Evolutionary conservation across 2,113 vertebrate species (phyloP).

Genomic region (Etia nguti): DNA sequence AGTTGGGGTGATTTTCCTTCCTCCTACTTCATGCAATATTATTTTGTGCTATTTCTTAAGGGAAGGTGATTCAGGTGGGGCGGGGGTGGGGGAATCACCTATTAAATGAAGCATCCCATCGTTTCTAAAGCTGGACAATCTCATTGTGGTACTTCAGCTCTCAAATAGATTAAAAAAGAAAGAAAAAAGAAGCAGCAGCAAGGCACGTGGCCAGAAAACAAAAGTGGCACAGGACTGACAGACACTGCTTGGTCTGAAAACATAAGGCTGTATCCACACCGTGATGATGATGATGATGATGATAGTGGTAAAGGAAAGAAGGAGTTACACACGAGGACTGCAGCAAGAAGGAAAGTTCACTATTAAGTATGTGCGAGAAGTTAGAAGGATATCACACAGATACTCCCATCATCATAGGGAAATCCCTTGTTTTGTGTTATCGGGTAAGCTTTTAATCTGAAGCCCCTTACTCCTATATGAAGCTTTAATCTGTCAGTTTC

Average conservation of each 20-base stretch:
- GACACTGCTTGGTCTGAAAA: not conserved
- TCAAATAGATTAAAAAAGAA: slow-evolving; percentile 39
- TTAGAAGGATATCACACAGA: not conserved
- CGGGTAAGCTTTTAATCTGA: slow-evolving; percentile 5
- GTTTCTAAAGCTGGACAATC: slow-evolving; percentile 11
- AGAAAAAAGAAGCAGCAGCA: not conserved
- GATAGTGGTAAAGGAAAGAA: not conserved
- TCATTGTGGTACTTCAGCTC: slow-evolving; percentile 27
- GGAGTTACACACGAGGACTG: not conserved
- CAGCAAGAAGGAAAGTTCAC: not conserved
- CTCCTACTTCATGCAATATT: not conserved
- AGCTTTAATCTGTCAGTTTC: slow-evolving; percentile 9
- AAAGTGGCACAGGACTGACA: slow-evolving; percentile 9
- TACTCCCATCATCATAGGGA: not conserved
- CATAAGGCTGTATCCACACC: not conserved
- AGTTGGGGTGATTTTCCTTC: not conserved
- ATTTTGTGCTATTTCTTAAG: not conserved
- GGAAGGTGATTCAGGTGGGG: not conserved
- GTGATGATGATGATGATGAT: not conserved
- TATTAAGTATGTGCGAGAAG: not conserved
- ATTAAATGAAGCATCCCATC: slow-evolving; percentile 2
- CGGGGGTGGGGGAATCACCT: not conserved
- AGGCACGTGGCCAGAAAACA: slow-evolving; percentile 17
- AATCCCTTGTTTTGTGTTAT: slow-evolving; percentile 7
- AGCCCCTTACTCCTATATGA: slow-evolving; percentile 7